A percentile compares a stretch with the other conserved stretches of the same genome.
phyloP scores from a whole-genome alignment of 2,113 vertebrate species.

The Apteryx mantelli region DNA sequence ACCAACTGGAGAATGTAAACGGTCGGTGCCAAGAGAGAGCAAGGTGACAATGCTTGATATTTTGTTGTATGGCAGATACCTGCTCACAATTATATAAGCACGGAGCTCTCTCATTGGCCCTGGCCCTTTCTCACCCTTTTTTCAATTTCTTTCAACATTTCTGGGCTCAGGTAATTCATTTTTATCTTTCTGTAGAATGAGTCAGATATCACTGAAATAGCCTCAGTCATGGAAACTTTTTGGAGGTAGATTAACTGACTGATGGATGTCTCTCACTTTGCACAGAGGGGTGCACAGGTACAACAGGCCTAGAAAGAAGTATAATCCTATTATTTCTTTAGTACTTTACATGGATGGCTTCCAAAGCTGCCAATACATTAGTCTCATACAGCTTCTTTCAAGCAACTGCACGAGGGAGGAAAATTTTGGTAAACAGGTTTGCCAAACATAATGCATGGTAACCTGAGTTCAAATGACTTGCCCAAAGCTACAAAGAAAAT shows the following conservation, averaged over 20 bases:
- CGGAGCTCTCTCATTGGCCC: not conserved
- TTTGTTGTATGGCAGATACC: not conserved
- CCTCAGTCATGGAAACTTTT: not conserved
- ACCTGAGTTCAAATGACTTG: not conserved
- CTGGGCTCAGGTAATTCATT: not conserved
- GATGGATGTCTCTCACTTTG: not conserved
- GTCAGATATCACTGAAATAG: not conserved
- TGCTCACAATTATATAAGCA: not conserved
- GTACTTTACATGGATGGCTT: not conserved
- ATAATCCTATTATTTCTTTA: not conserved
- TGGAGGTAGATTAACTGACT: not conserved
- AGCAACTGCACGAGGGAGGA: not conserved
- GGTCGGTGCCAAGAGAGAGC: not conserved
- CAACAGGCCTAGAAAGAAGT: not conserved
- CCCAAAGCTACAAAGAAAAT: not conserved
- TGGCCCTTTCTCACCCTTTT: not conserved
- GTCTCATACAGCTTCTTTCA: not conserved
- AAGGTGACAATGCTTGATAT: not conserved
- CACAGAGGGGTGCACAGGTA: not conserved
- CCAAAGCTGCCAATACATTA: not conserved
- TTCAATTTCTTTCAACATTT: accelerated
- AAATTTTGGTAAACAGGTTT: not conserved
- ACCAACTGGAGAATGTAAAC: not conserved
- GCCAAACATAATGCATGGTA: not conserved
- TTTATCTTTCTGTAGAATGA: not conserved